phyloP scores from a whole-genome alignment of 2,113 vertebrate genomes.

The Etheostoma cragini region DNA sequence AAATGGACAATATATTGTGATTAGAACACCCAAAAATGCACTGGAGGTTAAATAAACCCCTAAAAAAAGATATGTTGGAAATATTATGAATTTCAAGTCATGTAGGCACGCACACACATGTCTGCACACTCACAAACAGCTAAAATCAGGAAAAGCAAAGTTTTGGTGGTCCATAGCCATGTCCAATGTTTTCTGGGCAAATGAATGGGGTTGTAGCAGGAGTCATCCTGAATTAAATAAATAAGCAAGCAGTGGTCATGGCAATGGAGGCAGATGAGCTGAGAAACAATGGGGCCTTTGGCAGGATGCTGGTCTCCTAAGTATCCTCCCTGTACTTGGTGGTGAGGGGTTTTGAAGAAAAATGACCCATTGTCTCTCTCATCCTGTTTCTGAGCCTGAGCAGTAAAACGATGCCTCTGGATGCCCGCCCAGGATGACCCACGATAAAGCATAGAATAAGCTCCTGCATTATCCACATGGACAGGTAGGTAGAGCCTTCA shows the following conservation, averaged over 20 bases:
- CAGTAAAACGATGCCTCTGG: conserved; percentile 66
- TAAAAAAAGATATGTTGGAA: not conserved
- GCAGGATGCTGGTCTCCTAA: conserved; percentile 66
- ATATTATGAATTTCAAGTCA: not conserved
- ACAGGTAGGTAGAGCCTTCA: conserved; percentile 71
- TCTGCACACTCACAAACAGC: not conserved
- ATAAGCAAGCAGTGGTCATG: conserved; percentile 44
- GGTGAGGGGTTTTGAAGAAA: conserved; percentile 81
- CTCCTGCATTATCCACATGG: conserved; percentile 49
- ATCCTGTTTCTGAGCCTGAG: conserved; percentile 65
- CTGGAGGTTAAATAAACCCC: not conserved
- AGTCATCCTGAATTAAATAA: conserved; percentile 54
- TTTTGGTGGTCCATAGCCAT: conserved; percentile 17
- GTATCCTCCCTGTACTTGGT: conserved; percentile 85
- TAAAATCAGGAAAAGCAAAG: not conserved
- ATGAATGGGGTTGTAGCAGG: conserved; percentile 57
- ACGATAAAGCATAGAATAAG: conserved; percentile 33
- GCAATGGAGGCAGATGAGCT: conserved; percentile 31
- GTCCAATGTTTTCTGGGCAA: conserved; percentile 34
- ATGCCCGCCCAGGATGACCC: conserved; percentile 51
- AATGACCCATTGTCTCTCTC: conserved; percentile 80
- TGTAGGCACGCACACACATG: not conserved
- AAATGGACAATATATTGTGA: no score
- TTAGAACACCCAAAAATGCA: not conserved
- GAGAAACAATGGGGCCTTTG: conserved; percentile 80